Percentiles rank a stretch among this genome's conserved stretches.
These are phyloP conservation scores for Cepphus grylle DNA, from an alignment of 2,113 vertebrate species.

Conservation along the genomic window DNA sequence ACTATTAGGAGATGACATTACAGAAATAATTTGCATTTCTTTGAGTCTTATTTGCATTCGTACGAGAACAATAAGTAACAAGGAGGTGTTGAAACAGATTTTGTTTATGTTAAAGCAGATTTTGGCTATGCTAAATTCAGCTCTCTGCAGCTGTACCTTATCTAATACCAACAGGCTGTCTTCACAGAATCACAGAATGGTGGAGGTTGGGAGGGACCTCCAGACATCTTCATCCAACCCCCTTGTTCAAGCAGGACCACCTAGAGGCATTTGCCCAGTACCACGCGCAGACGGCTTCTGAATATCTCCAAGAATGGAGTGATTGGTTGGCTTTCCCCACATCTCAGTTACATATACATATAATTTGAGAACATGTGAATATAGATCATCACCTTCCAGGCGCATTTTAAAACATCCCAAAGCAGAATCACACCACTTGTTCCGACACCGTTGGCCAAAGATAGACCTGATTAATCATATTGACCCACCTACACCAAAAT, in stretches of 20 bases:
- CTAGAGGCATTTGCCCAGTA: not conserved
- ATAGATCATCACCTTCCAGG: not conserved
- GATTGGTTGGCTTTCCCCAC: not conserved
- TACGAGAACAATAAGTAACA: fast-evolving
- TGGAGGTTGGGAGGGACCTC: not conserved
- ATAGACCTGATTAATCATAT: not conserved
- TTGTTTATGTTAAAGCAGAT: not conserved
- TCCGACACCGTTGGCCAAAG: not conserved
- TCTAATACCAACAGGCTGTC: not conserved
- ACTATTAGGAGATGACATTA: not conserved
- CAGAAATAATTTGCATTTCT: not conserved
- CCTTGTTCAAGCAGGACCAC: not conserved
- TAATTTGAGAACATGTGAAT: not conserved
- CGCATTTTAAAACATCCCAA: not conserved
- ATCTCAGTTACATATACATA: too few species aligned
- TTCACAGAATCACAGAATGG: not conserved
- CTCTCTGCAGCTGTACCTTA: not conserved
- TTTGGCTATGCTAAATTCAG: not conserved
- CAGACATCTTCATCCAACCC: fast-evolving
- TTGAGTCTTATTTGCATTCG: not conserved
- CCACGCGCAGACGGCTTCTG: not conserved
- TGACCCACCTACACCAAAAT: not conserved
- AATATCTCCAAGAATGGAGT: not conserved
- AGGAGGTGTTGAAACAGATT: not conserved
- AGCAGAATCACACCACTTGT: not conserved